Evolutionary conservation across 2,113 vertebrate species (phyloP), one percentile per base, ranked within the genome.

Genomic region (Amia ocellicauda): DNA sequence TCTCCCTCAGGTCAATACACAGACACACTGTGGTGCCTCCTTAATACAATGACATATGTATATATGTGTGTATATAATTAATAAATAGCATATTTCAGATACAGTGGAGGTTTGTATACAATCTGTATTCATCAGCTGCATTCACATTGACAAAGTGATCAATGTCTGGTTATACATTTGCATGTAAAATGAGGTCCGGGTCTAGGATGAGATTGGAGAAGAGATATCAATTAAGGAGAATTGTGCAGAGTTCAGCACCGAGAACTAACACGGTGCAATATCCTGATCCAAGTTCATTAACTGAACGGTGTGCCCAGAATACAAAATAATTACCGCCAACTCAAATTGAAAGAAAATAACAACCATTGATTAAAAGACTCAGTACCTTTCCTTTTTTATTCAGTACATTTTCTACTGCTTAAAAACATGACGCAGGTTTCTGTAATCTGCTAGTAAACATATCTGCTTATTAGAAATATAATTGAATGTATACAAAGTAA

Each of bases 171-270:
- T 88, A 68, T 72, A 83, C 80, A 80, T 82, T 86, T 77, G 88
- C 84, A 90, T 94, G 86, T 86, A 75, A 77, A 81, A 85, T 84
- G 81, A 89, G 81, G 70, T 62, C 74, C 69, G 71, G 79, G 68
- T 79, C 84, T 70, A 58, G 68, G 67, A 69, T 58, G 69, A 74
- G 71, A 70, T 55, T 58, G 65, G 61, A 62, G 80, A 74, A 85
- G 76, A 83, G 78, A 88, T 88, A 93, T 92, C 84, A 90, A 86
- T 92, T 89, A 86, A 78, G 71, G 71, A 73, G 70, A 80, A 78
- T 80, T 78, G 64, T 73, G 80, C 82, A 74, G 78, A 83, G 79
- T 83, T 83, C 82, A 83, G 80, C 79, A 79, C 23, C 43, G 72
- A 82, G 73, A 73, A 78, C 81, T 78, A 78, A 90, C 85, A 55